A percentile compares a stretch with the other conserved stretches of the same genome.
Conservation (phyloP, 2,888 invertebrate species). For the Orthosia cruda region DNA sequence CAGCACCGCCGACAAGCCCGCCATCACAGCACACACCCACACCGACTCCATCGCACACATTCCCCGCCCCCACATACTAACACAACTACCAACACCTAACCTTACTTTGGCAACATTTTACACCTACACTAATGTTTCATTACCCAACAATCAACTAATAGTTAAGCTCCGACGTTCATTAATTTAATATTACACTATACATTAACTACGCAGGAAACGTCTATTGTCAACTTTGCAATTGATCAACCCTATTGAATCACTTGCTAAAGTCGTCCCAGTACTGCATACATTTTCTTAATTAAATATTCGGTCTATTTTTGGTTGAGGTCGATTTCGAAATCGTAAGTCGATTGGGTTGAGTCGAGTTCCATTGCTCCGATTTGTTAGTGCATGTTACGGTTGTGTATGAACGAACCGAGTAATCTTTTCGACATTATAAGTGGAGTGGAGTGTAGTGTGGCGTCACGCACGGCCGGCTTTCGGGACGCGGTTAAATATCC, state of each 20-base stretch:
- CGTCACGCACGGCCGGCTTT: slow-evolving; percentile 77
- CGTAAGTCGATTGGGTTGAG: slow-evolving; percentile 37
- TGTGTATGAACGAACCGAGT: slow-evolving; percentile 64
- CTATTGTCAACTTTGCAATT: slow-evolving; percentile 70
- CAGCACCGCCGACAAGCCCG: slow-evolving; percentile 77
- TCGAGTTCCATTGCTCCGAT: slow-evolving; percentile 52
- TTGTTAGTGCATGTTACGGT: slow-evolving; percentile 58
- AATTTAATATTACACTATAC: slow-evolving; percentile 64
- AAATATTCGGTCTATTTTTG: slow-evolving; percentile 49
- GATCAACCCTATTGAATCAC: slow-evolving; percentile 63
- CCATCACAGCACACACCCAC: slow-evolving; percentile 76
- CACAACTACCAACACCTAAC: slow-evolving; percentile 60
- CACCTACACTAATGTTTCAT: slow-evolving; percentile 49
- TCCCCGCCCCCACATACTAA: slow-evolving; percentile 68
- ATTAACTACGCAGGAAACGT: slow-evolving; percentile 57
- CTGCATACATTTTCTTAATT: slow-evolving; percentile 64
- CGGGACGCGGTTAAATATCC: slow-evolving; percentile 86
- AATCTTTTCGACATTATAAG: slow-evolving; percentile 78
- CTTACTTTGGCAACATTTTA: slow-evolving; percentile 71
- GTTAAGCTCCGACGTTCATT: slow-evolving; percentile 61
- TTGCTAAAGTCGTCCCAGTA: slow-evolving; percentile 38
- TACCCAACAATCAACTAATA: slow-evolving; percentile 55
- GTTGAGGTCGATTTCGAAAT: slow-evolving; percentile 27
- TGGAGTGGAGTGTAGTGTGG: slow-evolving; percentile 74
- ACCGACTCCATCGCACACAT: slow-evolving; percentile 74